Evolutionary conservation across 2,113 vertebrate genomes (phyloP), one percentile per base, ranked within the genome.

Genomic region (Neotoma lepida): DNA sequence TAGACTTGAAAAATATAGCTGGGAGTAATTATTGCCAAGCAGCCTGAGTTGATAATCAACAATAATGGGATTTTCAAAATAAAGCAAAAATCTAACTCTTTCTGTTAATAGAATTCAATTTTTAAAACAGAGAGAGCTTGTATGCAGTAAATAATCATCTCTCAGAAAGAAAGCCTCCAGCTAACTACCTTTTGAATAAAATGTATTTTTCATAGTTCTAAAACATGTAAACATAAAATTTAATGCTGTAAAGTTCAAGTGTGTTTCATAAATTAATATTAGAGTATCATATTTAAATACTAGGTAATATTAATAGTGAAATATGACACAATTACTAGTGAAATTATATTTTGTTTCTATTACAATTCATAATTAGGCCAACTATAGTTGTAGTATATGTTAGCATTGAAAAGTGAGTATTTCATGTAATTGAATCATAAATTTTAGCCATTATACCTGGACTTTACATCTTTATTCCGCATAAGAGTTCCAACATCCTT

Each of bases 391-490:
- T 86, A 88, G 70, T 92, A 92, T 97, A 89, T 87, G 33, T 90
- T 68, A 77, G 28, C n/a, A 90, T 88, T 54, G 22, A 94, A 93
- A 95, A 76, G 9, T 82, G 46, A 90, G 44, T 77, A 92, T 96
- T 94, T 95, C 89, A 46, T 13, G 0, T 94, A 96, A 96, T 80
- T 87, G 49, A 96, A 91, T 95, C 84, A 95, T 96, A 91, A 96
- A 95, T 96, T 96, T 78, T 88, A 82, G n/a, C 46, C 76, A 93
- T 93, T 96, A 92, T 84, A 95, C 86, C 87, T 96, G 77, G n/a
- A 96, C 24, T 96, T 95, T 94, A 61, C 6, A 73, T 95, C 61
- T 95, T 78, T 92, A 74, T 82, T 64, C 14, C 86, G 86, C 41
- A 95, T 70, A 96, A 88, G 66, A 89, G 44, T 14, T 95, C 74